A percentile compares a stretch with the other conserved stretches of the same genome.
These are phyloP conservation scores for Glaucopsyche alexis DNA, from an alignment of 2,888 invertebrate genomes.

Conservation along the genomic window DNA sequence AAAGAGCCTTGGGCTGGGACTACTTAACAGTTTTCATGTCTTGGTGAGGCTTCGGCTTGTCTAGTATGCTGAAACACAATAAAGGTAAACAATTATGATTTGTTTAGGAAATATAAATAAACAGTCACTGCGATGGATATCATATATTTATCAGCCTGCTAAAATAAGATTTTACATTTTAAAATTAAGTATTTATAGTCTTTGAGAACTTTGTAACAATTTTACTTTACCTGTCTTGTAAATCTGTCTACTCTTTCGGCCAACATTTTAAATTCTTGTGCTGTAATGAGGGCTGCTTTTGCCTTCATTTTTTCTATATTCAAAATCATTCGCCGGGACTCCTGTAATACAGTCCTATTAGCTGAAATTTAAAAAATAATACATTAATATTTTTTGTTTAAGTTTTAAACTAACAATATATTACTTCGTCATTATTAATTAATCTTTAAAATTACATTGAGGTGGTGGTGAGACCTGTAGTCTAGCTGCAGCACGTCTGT, in stretches of 20 bases:
- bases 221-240: too few species aligned
- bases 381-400: neutral
- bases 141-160: too few species aligned
- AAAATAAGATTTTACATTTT: neutral
- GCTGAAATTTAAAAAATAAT: slow-evolving; percentile 7
- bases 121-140: neutral
- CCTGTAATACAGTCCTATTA: neutral
- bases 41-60: too few species aligned
- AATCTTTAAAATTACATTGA: neutral
- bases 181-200: neutral
- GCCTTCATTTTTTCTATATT: neutral
- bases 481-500: neutral
- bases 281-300: neutral
- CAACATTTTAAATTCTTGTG: neutral
- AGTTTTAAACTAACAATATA: neutral
- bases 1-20: too few species aligned
- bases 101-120: neutral
- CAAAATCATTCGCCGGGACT: neutral
- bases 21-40: too few species aligned
- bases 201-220: too few species aligned
- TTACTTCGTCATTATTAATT: neutral
- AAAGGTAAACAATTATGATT: neutral
- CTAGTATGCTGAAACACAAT: too few species aligned
- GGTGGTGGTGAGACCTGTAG: neutral
- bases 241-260: too few species aligned